Percentiles rank a stretch among this genome's conserved stretches.
Evolutionary conservation across 2,888 invertebrate genomes (phyloP).

Genomic region (Charanyca ferruginea): DNA sequence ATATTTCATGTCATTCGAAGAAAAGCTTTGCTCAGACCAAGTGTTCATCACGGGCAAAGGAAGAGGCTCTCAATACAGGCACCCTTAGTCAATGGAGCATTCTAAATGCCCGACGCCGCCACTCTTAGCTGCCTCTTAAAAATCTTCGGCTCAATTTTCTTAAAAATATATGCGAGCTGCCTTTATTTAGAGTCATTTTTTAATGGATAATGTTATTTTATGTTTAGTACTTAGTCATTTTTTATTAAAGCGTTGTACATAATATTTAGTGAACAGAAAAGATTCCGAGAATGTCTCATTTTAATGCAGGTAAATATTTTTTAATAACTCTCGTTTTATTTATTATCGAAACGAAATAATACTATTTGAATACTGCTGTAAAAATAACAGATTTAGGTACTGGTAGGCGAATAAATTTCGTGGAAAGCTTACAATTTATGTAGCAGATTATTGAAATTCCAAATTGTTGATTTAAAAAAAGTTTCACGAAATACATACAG

Average conservation of each 20-base stretch:
- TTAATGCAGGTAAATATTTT: too few relatives aligned
- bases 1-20: constrained; percentile 42
- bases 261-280: neutral
- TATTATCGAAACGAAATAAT: too few relatives aligned
- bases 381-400: too few relatives aligned
- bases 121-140: constrained; percentile 57
- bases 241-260: too few relatives aligned
- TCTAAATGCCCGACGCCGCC: constrained; percentile 49
- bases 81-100: constrained; percentile 61
- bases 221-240: too few relatives aligned
- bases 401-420: too few relatives aligned
- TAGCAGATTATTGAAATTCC: too few relatives aligned
- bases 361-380: too few relatives aligned
- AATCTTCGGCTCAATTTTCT: constrained; percentile 44
- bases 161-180: constrained; percentile 23
- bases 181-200: neutral
- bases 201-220: neutral
- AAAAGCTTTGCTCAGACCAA: constrained; percentile 32
- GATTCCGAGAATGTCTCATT: neutral
- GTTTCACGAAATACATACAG: too few relatives aligned
- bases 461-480: too few relatives aligned
- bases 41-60: constrained; percentile 57
- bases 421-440: too few relatives aligned
- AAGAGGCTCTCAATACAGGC: constrained; percentile 68
- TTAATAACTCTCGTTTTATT: too few relatives aligned